Evolutionary conservation across 2,113 vertebrate species (phyloP), one percentile per base, ranked within the genome.

Genomic region (Heterotis niloticus): DNA sequence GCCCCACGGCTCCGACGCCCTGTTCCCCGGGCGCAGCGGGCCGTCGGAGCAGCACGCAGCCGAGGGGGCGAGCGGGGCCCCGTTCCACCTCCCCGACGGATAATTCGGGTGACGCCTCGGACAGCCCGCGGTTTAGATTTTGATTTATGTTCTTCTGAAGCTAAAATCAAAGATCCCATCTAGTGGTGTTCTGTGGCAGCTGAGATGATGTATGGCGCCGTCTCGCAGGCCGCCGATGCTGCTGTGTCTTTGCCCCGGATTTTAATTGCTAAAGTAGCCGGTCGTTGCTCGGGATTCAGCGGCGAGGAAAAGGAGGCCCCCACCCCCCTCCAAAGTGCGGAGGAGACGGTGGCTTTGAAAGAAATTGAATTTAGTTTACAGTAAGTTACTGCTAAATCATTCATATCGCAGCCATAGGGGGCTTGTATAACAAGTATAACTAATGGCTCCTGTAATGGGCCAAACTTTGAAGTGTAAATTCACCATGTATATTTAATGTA

Each of bases 151-250:
- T 99, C 96, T 98, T 97, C 96, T 95, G 96, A 98, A 98, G 95
- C 96, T 98, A 98, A 99, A 99, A 98, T 98, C 97, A 98, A 99
- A 98, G 96, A 99, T 98, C 98, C 96, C 97, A 99, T 99, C 97
- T 98, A 96, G 94, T 96, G 96, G 96, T 98, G 96, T 97, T 99
- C 98, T 98, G 98, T 98, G 97, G 97, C 97, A 98, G 96, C 96
- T 96, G 92, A 95, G 95, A 98, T 99, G 97, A 99, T 98, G 97
- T 98, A 98, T 98, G 97, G 96, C 93, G 94, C 94, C 96, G 95
- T 97, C 95, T 96, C 92, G 93, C 93, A 96, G 95, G 96, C 96
- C 95, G 94, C 96, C 94, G 94, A 96, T 96, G 96, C 95, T 92
- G 94, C 97, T 97, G 96, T 98, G 97, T 99, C 97, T 99, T 99